Evolutionary conservation across 2,113 vertebrate genomes (phyloP), one percentile per base, ranked within the genome.

Genomic region (Morone chrysops): DNA sequence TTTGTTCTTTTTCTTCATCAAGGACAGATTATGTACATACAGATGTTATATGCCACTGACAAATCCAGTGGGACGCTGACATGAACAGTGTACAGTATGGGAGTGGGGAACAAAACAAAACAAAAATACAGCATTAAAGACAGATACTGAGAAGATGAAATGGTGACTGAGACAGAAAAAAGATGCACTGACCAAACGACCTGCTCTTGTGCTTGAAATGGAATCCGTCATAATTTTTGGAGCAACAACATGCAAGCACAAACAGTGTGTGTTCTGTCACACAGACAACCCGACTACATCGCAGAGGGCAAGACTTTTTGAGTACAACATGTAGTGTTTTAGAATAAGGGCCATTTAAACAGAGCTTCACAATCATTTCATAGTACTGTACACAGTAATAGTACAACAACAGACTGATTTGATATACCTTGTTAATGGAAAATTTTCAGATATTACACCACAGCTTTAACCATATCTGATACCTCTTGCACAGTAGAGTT

Each of bases 11-110:
- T 91, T 92, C 65, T 87, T 93, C 78, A 88, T 92, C 86, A 86
- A 92, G 90, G 90, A 94, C 94, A 95, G 76, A 84, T 93, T 94
- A 94, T 94, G 93, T 93, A 95, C 93, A 95, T 90, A 94, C 83
- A 94, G 84, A 94, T 93, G 92, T 90, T 88, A 82, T 50, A 91
- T 68, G 65, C 74, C 85, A 91, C 91, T 89, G 82, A 90, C 84
- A 87, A 77, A 84, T 74, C 75, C 82, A 84, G 85, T 80, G 83
- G 81, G 63, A 88, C 61, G 83, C 56, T 71, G 83, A 91, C 82
- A 88, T 84, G 80, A 69, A 86, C 85, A 60, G 59, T 73, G 80
- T 61, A 70, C 31, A 80, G 59, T 50, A 57, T 41, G 66, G 76
- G 60, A 84, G 75, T 59, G 48, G 74, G 22, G 66, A 79, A 82